Conservation (phyloP, 2,888 invertebrate genomes). For the Chalcis sispes region DNA sequence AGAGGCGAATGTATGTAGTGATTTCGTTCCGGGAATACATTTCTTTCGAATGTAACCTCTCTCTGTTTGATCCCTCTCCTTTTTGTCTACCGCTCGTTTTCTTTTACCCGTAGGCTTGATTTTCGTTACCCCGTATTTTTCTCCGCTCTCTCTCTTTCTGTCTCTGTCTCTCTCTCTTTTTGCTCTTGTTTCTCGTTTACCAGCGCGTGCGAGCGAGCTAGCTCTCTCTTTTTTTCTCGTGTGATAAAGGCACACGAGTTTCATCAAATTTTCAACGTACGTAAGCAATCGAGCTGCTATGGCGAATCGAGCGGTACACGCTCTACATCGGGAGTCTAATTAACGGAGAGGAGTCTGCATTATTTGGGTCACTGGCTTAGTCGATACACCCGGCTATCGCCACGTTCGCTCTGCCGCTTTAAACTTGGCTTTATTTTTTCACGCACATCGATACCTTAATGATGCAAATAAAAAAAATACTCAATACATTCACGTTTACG, state of each 20-base stretch:
- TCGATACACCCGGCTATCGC: constrained; percentile 2
- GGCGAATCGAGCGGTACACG: no score
- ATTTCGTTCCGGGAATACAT: constrained; percentile 9
- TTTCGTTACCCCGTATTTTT: neutral
- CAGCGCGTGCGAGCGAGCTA: no score
- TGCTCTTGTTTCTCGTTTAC: no score
- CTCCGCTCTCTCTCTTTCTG: neutral
- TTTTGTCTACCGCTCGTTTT: no score
- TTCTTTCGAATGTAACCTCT: neutral
- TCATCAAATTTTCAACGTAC: constrained; percentile 44
- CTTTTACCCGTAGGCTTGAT: no score
- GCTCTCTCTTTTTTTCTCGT: no score
- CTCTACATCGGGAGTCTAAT: constrained; percentile 19
- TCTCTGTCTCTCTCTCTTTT: neutral
- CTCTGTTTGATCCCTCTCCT: constrained; percentile 19
- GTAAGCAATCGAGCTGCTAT: constrained; percentile 19
- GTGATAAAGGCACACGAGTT: constrained; percentile 22
- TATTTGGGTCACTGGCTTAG: constrained; percentile 34
- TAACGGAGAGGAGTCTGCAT: constrained; percentile 13
- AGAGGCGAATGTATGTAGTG: neutral
- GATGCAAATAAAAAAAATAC: no score
- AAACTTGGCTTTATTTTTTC: no score
- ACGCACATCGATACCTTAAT: no score
- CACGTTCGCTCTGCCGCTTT: no score
- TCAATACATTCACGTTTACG: no score